phyloP scores from a whole-genome alignment of 2,797 vertebrate species.

The Cyprinella venusta region DNA sequence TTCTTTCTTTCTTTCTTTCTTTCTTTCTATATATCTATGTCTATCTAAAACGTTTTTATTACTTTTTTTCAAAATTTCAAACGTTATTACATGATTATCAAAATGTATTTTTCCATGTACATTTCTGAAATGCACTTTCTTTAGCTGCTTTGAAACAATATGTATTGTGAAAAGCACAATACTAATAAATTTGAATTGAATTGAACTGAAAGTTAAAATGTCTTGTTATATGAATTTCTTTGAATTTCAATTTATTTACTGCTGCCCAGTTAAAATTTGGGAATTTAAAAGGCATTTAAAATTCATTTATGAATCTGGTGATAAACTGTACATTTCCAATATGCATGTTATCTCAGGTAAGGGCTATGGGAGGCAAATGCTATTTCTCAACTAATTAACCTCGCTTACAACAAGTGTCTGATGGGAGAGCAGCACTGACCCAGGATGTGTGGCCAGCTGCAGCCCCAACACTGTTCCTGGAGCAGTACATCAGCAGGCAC shows the following conservation, averaged over 20 bases:
- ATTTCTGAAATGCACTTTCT: too few species aligned
- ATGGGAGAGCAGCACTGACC: slow-evolving; percentile 38
- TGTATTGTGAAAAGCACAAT: too few species aligned
- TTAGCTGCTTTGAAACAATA: too few species aligned
- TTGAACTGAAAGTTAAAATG: not conserved
- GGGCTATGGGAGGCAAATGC: slow-evolving; percentile 32
- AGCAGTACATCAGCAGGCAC: slow-evolving; percentile 61
- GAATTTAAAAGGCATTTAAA: not conserved
- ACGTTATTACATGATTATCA: not conserved
- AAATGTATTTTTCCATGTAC: too few species aligned
- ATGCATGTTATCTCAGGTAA: slow-evolving; percentile 11
- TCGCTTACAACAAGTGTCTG: slow-evolving; percentile 29
- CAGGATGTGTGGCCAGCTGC: slow-evolving; percentile 48
- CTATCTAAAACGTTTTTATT: not conserved
- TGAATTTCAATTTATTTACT: not conserved
- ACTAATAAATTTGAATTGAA: too few species aligned
- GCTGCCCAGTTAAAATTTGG: slow-evolving; percentile 13
- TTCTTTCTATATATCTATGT: not conserved
- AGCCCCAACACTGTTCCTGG: slow-evolving; percentile 26
- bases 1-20: too few species aligned
- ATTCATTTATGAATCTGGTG: not conserved
- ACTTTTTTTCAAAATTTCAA: not conserved
- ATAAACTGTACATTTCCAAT: slow-evolving; percentile 1
- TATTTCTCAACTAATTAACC: slow-evolving; percentile 54
- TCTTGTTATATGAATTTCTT: not conserved